phyloP scores from a whole-genome alignment of 1,140 invertebrate genomes.

The Drosophila lacteicornis region DNA sequence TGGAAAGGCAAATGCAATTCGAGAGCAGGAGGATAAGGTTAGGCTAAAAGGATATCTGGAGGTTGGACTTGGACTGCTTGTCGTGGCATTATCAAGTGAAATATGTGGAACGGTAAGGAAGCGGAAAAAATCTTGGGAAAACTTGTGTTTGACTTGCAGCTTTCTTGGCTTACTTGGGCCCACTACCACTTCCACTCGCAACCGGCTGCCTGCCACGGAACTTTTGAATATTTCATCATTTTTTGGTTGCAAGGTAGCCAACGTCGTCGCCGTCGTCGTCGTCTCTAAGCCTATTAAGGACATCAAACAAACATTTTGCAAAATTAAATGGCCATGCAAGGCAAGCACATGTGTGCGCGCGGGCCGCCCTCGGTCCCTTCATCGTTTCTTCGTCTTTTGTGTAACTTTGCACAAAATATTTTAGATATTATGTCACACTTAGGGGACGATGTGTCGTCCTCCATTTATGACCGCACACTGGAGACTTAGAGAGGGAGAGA shows the following conservation, averaged over 20 bases:
- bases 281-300: conserved; percentile 81
- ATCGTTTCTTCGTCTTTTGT: conserved; percentile 52
- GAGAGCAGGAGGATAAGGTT: conserved; percentile 43
- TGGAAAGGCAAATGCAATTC: conserved; percentile 69
- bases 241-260: conserved; percentile 59
- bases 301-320: conserved; percentile 84
- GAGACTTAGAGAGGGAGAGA: not conserved
- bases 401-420: conserved; percentile 82
- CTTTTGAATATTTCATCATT: conserved; percentile 78
- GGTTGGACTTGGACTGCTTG: conserved; percentile 34
- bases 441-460: conserved; percentile 65
- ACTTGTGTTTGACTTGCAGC: conserved; percentile 80
- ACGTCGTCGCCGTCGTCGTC: not conserved
- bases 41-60: conserved; percentile 51
- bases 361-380: conserved; percentile 10
- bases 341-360: conserved; percentile 70
- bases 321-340: conserved; percentile 83
- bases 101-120: conserved; percentile 42
- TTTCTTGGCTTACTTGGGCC: conserved; percentile 49
- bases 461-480: conserved; percentile 74
- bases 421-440: conserved; percentile 82
- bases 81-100: conserved; percentile 62
- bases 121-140: conserved; percentile 54
- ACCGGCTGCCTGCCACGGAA: conserved; percentile 42
- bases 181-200: not conserved